Percentiles rank a stretch among this genome's conserved stretches.
Conservation (phyloP, 1,140 invertebrate species). For the Pseudoatta argentina region DNA sequence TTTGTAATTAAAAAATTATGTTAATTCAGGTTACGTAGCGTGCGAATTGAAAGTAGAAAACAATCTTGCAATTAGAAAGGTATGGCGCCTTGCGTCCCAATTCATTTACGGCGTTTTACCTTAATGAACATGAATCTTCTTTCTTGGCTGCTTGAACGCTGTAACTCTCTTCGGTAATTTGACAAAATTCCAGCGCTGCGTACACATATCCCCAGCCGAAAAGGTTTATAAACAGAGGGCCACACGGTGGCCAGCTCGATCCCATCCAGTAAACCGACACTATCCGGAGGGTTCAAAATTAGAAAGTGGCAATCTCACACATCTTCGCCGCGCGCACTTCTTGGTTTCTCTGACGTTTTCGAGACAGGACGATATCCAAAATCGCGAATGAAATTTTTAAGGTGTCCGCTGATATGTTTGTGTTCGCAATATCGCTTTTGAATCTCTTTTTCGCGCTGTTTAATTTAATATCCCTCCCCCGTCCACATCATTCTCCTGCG, state of each 20-base stretch:
- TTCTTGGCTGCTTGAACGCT: not conserved
- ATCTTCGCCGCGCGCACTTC: slow-evolving; percentile 36
- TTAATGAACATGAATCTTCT: not conserved
- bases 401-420: slow-evolving; percentile 9
- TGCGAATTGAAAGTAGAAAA: not conserved
- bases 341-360: slow-evolving; percentile 20
- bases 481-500: not conserved
- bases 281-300: slow-evolving; percentile 66
- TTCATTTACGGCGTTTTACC: not conserved
- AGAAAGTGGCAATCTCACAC: slow-evolving; percentile 69
- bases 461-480: slow-evolving; percentile 72
- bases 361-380: slow-evolving; percentile 66
- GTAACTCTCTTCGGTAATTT: slow-evolving; percentile 12
- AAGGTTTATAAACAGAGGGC: slow-evolving; percentile 66
- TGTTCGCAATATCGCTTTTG: slow-evolving; percentile 34
- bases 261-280: slow-evolving; percentile 48
- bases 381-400: slow-evolving; percentile 56
- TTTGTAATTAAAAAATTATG: slow-evolving; percentile 7
- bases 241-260: slow-evolving; percentile 14
- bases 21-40: not conserved
- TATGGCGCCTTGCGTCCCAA: not conserved
- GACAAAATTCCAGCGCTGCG: slow-evolving; percentile 58
- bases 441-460: slow-evolving; percentile 73
- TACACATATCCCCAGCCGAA: not conserved
- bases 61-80: slow-evolving; percentile 1